Percentiles rank a stretch among this genome's conserved stretches.
Evolutionary conservation across 2,113 vertebrate genomes (phyloP).

Genomic region (Atlantisia rogersi): DNA sequence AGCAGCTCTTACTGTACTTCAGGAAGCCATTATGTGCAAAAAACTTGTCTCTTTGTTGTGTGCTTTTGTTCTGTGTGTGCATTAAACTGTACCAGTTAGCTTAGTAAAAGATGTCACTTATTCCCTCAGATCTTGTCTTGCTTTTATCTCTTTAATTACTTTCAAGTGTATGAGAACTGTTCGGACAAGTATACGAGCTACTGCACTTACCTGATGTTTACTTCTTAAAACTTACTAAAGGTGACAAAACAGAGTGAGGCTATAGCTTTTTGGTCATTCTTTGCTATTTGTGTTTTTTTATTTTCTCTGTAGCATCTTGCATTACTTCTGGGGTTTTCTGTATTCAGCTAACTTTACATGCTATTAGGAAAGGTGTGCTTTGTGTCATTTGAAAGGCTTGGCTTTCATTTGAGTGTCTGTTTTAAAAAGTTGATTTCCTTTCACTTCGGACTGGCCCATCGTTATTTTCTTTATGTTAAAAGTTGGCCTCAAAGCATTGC

Average conservation of each 20-base stretch:
- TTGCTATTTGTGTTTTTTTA: background rate
- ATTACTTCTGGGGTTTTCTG: background rate
- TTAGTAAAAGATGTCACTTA: conserved; percentile 1
- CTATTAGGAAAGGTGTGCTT: background rate
- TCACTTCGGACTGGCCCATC: background rate
- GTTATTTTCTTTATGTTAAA: background rate
- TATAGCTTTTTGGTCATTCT: background rate
- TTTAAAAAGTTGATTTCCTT: background rate
- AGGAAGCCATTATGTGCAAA: background rate
- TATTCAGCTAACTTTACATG: background rate
- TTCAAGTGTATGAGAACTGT: background rate
- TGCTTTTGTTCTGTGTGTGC: background rate
- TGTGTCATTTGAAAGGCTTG: background rate
- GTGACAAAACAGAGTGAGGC: background rate
- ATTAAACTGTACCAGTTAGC: conserved; percentile 1
- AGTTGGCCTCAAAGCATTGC: background rate
- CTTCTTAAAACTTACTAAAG: background rate
- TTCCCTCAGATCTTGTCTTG: background rate
- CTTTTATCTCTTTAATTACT: conserved; percentile 1
- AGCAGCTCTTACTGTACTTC: background rate
- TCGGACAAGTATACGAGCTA: background rate
- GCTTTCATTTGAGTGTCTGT: background rate
- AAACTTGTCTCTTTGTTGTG: background rate
- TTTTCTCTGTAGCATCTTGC: background rate
- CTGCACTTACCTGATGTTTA: background rate